Conservation (phyloP, 2,113 vertebrate genomes). For the Periophthalmus modestus region DNA sequence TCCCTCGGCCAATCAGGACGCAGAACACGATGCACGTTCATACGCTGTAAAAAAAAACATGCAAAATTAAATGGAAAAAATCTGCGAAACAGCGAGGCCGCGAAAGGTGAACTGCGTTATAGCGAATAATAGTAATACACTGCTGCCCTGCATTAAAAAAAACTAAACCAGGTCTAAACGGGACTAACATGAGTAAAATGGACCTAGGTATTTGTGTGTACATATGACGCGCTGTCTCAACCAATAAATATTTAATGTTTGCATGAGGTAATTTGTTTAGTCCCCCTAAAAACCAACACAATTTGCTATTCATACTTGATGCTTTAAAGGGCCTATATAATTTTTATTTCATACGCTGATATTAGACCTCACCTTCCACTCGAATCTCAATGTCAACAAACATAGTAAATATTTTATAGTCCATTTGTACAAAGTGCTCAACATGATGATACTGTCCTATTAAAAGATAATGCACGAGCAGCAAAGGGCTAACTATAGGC, state of each 20-base stretch:
- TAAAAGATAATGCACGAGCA: constrained; percentile 15
- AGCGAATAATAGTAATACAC: too few relatives aligned
- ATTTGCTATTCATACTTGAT: neutral
- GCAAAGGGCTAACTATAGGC: constrained; percentile 1
- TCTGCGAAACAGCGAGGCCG: too few relatives aligned
- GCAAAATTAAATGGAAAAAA: too few relatives aligned
- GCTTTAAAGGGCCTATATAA: constrained; percentile 12
- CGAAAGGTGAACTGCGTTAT: too few relatives aligned
- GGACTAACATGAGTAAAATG: neutral
- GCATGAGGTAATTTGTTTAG: constrained; percentile 7
- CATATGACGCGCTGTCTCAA: neutral
- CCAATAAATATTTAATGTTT: constrained; percentile 12
- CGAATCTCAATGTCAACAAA: constrained; percentile 12
- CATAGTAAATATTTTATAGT: constrained; percentile 25
- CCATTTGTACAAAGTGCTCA: constrained; percentile 30
- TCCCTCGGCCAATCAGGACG: too few relatives aligned
- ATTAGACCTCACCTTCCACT: neutral
- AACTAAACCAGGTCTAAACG: neutral
- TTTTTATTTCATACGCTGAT: constrained; percentile 9
- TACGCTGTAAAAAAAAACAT: too few relatives aligned
- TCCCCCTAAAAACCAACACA: neutral
- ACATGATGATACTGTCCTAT: constrained; percentile 20
- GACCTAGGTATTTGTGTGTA: neutral
- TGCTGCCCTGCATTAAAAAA: too few relatives aligned
- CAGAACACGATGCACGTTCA: too few relatives aligned